phyloP scores from a whole-genome alignment of 2,797 vertebrate species.

The Poeciliopsis paucimaculata region DNA sequence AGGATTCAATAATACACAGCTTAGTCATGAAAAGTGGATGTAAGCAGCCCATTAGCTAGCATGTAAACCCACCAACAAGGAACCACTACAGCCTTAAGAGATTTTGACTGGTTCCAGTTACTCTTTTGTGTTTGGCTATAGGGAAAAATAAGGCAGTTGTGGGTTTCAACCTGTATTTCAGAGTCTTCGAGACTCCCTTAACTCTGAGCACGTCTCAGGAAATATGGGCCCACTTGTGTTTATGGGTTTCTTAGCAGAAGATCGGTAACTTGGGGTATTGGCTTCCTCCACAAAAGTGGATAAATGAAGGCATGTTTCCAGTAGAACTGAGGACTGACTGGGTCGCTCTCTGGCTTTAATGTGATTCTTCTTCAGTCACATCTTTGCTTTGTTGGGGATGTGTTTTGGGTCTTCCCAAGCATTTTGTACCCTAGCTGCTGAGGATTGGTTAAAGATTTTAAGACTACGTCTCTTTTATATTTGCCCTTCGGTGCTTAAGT shows the following conservation, averaged over 20 bases:
- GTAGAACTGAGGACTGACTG: neutral
- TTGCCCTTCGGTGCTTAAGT: neutral
- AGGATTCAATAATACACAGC: constrained; percentile 35
- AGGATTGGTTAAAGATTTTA: neutral
- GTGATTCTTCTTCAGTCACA: neutral
- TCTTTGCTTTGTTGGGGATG: neutral
- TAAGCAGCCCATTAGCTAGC: constrained; percentile 57
- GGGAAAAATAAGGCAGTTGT: constrained; percentile 14
- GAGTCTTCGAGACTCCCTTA: neutral
- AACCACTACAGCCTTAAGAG: constrained; percentile 21
- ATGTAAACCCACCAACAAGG: constrained; percentile 52
- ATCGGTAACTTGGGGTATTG: neutral
- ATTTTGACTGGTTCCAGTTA: constrained; percentile 36
- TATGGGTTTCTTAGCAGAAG: neutral
- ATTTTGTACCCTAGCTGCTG: neutral
- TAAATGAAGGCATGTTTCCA: neutral
- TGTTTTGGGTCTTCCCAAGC: neutral
- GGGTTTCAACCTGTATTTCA: constrained; percentile 19
- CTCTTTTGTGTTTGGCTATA: constrained; percentile 18
- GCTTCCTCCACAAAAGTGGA: neutral
- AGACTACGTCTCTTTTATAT: neutral
- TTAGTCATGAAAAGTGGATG: constrained; percentile 31
- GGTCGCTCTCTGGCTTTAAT: neutral
- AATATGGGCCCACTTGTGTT: neutral
- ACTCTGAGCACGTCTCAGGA: neutral